Conservation (phyloP, 2,888 invertebrate species). For the Melanotus villosus region DNA sequence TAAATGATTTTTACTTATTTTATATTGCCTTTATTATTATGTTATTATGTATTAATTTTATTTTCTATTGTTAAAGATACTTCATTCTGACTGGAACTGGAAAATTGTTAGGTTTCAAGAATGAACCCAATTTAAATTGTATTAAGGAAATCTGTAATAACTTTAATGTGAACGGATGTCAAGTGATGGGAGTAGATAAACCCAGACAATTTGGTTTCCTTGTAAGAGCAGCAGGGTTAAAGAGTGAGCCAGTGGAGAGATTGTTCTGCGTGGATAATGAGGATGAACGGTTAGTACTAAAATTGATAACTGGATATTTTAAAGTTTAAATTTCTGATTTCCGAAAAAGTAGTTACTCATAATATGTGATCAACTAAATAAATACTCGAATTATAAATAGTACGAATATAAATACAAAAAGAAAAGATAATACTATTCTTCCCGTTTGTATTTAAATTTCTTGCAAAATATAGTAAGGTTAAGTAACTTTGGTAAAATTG, state of each 20-base stretch:
- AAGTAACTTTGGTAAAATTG: too few species aligned
- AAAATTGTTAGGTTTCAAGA: background rate
- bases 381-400: too few species aligned
- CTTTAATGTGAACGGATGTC: conserved; percentile 1
- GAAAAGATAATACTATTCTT: too few species aligned
- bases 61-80: background rate
- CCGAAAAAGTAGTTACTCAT: too few species aligned
- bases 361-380: too few species aligned
- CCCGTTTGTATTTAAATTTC: too few species aligned
- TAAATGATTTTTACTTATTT: too few species aligned
- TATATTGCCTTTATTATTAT: background rate
- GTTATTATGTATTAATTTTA: background rate
- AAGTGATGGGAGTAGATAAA: background rate
- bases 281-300: conserved; percentile 1
- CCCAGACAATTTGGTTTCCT: background rate
- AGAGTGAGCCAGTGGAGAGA: background rate
- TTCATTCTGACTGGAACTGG: conserved; percentile 1
- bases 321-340: background rate
- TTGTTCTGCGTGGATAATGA: background rate
- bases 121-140: too few species aligned
- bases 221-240: background rate
- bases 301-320: background rate
- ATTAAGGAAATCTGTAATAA: background rate
- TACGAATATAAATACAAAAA: too few species aligned
- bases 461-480: too few species aligned